Conservation (phyloP, 2,113 vertebrate genomes). For the Labeo catla region DNA sequence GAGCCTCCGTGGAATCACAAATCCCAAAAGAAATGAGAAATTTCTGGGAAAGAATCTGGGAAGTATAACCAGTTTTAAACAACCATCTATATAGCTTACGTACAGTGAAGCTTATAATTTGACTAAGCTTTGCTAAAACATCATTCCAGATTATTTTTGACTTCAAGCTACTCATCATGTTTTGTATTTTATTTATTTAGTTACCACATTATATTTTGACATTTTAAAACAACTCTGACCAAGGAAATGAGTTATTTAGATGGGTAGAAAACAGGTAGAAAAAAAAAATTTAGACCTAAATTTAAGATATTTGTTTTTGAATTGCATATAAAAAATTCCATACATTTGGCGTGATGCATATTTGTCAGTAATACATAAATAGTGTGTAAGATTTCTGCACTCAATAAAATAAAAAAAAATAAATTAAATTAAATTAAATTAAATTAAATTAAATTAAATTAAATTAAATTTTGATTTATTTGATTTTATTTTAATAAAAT, state of each 20-base stretch:
- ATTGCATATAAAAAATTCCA: neutral
- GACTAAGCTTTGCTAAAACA: neutral
- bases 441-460: no score
- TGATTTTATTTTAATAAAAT: neutral
- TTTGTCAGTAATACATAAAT: neutral
- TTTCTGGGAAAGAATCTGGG: neutral
- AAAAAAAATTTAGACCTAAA: neutral
- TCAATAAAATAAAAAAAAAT: neutral
- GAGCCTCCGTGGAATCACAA: neutral
- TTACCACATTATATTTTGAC: neutral
- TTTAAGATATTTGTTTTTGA: neutral
- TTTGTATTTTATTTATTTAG: neutral
- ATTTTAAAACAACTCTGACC: neutral
- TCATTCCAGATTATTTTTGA: neutral
- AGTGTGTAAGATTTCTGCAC: neutral
- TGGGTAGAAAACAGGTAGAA: no score
- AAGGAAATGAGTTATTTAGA: neutral
- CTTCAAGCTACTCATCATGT: neutral
- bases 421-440: no score
- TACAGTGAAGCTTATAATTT: conserved; percentile 38
- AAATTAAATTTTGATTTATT: neutral
- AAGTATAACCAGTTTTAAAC: neutral
- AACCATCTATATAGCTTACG: neutral
- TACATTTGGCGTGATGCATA: neutral
- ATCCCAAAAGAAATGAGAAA: conserved; percentile 16